Percentiles rank a stretch among this genome's conserved stretches.
phyloP scores from a whole-genome alignment of 2,888 invertebrate genomes.

The Calameuta idolon region DNA sequence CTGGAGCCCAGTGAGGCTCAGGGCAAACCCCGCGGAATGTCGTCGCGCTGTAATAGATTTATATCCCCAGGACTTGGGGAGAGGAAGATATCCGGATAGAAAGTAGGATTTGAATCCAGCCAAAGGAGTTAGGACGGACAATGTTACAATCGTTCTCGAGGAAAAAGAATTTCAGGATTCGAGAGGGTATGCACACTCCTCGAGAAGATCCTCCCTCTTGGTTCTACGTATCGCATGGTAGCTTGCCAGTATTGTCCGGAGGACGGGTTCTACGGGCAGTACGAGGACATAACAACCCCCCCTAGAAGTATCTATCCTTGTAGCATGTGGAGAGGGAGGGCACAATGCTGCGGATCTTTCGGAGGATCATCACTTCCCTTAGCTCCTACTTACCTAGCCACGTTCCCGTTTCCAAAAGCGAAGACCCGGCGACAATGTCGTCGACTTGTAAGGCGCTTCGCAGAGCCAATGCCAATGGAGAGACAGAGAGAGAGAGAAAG shows the following conservation, averaged over 20 bases:
- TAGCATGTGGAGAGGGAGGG: background rate
- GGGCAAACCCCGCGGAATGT: slow-evolving; percentile 32
- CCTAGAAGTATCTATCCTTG: background rate
- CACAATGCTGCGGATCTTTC: background rate
- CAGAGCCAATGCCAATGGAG: slow-evolving; percentile 6
- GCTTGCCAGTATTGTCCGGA: background rate
- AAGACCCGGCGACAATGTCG: slow-evolving; percentile 8
- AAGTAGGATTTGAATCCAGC: slow-evolving; percentile 7
- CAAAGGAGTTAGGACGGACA: slow-evolving; percentile 21
- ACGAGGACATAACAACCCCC: background rate
- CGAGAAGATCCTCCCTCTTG: background rate
- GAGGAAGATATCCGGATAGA: slow-evolving; percentile 24
- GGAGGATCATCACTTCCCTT: background rate
- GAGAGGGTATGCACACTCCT: slow-evolving; percentile 2
- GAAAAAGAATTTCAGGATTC: slow-evolving; percentile 9
- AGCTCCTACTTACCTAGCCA: background rate
- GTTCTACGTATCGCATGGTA: background rate
- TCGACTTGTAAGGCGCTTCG: slow-evolving; percentile 5
- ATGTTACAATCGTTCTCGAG: slow-evolving; percentile 14
- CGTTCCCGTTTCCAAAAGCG: background rate
- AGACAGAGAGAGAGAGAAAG: background rate
- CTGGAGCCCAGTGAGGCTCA: background rate
- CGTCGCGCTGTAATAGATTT: slow-evolving; percentile 57
- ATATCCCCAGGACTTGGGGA: slow-evolving; percentile 39
- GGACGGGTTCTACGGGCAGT: background rate